Conservation (phyloP, 2,797 vertebrate genomes). For the Apogon talboti region DNA sequence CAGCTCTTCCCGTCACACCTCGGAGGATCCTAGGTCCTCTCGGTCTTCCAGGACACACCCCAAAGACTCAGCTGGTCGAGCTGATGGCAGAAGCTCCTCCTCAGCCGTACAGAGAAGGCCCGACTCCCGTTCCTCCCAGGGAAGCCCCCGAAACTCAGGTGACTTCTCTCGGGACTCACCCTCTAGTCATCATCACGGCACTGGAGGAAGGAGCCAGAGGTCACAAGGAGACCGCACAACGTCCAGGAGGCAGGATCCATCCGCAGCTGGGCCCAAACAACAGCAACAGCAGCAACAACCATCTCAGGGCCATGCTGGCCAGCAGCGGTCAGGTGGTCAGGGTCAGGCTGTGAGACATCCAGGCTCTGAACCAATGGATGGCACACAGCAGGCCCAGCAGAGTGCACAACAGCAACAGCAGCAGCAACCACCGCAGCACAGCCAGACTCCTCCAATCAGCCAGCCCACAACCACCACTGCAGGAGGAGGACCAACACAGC, state of each 20-base stretch:
- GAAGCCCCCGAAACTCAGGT: conserved; percentile 85
- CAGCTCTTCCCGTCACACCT: conserved; percentile 87
- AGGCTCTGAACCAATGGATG: conserved; percentile 76
- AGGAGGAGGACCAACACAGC: conserved; percentile 73
- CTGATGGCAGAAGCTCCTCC: conserved; percentile 86
- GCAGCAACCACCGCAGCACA: conserved; percentile 70
- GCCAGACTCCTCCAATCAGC: conserved; percentile 69
- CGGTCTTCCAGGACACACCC: conserved; percentile 90
- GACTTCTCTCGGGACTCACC: conserved; percentile 89
- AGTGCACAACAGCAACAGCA: conserved; percentile 60
- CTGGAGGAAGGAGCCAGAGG: conserved; percentile 87
- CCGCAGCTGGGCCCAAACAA: conserved; percentile 76
- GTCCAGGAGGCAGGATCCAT: conserved; percentile 79
- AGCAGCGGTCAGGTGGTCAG: conserved; percentile 76
- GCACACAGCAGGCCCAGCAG: conserved; percentile 62
- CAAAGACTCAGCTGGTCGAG: conserved; percentile 87
- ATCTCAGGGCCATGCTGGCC: conserved; percentile 73
- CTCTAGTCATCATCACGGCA: conserved; percentile 86
- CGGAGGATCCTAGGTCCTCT: conserved; percentile 88
- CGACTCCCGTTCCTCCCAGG: conserved; percentile 83
- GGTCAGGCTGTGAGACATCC: conserved; percentile 75
- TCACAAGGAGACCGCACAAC: conserved; percentile 79
- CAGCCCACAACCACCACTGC: conserved; percentile 69
- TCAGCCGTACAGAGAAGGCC: conserved; percentile 87
- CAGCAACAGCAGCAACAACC: conserved; percentile 75